Evolutionary conservation across 2,888 invertebrate genomes (phyloP).

Genomic region (Uloborus plumipes): DNA sequence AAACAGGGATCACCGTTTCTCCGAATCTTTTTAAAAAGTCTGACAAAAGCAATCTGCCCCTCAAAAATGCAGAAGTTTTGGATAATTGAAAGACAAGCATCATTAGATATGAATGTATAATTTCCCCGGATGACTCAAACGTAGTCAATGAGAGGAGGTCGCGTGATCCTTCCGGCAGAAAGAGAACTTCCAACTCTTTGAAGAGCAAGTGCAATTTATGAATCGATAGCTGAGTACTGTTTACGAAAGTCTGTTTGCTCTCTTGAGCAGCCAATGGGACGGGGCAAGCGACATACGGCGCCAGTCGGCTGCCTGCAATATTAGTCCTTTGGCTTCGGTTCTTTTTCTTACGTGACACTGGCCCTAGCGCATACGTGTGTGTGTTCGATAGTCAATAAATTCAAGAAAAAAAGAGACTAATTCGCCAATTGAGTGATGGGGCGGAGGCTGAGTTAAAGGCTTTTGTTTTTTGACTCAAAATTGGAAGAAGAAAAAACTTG

Average conservation of each 20-base stretch:
- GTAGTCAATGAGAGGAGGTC: not conserved
- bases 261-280: conserved; percentile 15
- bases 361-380: too few relatives aligned
- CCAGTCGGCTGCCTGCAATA: conserved; percentile 27
- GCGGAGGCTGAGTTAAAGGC: too few relatives aligned
- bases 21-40: too few relatives aligned
- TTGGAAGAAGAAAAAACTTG: too few relatives aligned
- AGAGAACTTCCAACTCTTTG: not conserved
- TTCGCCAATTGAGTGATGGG: too few relatives aligned
- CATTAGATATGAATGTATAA: conserved; percentile 3
- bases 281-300: conserved; percentile 23
- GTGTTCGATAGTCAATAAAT: too few relatives aligned
- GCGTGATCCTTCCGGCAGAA: not conserved
- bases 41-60: too few relatives aligned
- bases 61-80: too few relatives aligned
- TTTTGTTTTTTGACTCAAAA: too few relatives aligned
- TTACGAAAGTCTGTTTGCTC: conserved; percentile 11
- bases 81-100: not conserved
- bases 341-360: not conserved
- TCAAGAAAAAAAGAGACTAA: too few relatives aligned
- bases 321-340: conserved; percentile 12
- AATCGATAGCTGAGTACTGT: conserved; percentile 21
- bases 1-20: too few relatives aligned
- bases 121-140: not conserved
- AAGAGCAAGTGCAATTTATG: conserved; percentile 16